These are phyloP conservation scores for Tamias sibiricus DNA, from an alignment of 2,113 vertebrate genomes.

Conservation along the genomic window DNA sequence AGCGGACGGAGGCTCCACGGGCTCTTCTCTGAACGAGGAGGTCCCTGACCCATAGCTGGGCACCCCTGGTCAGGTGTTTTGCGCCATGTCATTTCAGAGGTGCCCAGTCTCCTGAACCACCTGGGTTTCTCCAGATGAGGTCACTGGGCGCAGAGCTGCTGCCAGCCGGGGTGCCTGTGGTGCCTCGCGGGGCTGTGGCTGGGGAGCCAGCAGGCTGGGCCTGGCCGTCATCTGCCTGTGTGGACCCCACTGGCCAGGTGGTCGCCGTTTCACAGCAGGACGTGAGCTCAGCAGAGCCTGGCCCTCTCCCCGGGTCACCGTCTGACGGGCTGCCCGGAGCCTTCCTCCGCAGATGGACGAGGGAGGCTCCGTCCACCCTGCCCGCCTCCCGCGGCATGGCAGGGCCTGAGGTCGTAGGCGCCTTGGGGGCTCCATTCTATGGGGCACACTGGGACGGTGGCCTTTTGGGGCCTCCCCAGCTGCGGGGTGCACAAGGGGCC, in stretches of 20 bases:
- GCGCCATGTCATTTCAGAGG: background rate
- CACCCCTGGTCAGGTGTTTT: accelerated
- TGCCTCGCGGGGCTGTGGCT: too few species aligned
- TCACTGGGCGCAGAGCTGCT: too few species aligned
- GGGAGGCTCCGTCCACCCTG: background rate
- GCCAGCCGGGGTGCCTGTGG: accelerated
- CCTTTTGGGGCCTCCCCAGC: accelerated
- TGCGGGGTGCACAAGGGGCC: background rate
- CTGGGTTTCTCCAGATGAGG: background rate
- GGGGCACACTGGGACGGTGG: accelerated
- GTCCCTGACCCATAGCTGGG: background rate
- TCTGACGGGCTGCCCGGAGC: too few species aligned
- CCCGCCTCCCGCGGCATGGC: background rate
- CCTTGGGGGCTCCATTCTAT: accelerated
- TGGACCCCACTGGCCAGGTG: accelerated
- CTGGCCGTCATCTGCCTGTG: background rate
- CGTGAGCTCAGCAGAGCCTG: background rate
- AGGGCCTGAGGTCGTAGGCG: accelerated
- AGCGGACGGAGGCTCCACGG: accelerated
- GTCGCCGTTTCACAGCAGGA: too few species aligned
- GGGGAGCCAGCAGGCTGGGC: background rate
- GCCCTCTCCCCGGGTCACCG: background rate
- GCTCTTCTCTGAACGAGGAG: background rate
- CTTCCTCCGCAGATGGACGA: too few species aligned
- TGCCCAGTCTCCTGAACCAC: too few species aligned